Evolutionary conservation across 2,888 invertebrate species (phyloP).

Genomic region (Julus scanicus): DNA sequence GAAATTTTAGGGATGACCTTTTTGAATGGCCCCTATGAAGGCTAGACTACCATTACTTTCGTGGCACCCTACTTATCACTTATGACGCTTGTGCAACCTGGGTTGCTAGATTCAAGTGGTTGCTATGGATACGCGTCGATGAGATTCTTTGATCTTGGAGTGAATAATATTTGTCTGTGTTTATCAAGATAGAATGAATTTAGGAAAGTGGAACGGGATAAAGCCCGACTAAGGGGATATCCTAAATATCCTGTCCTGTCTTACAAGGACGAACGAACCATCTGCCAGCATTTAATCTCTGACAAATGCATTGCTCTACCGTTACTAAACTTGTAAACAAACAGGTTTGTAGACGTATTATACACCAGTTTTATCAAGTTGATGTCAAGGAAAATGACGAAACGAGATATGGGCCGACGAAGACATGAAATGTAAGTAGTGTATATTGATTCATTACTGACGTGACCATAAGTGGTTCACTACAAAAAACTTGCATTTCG

Average conservation of each 20-base stretch:
- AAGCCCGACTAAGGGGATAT: background rate
- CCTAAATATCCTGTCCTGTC: background rate
- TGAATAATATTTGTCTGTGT: background rate
- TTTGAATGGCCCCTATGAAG: too few relatives aligned
- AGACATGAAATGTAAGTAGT: constrained; percentile 10
- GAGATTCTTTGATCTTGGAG: background rate
- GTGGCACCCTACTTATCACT: background rate
- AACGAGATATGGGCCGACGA: constrained; percentile 12
- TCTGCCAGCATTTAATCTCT: background rate
- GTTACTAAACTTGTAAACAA: background rate
- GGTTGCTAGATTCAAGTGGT: background rate
- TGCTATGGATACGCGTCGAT: constrained; percentile 32
- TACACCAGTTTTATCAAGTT: background rate
- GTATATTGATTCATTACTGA: background rate
- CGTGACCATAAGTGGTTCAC: background rate
- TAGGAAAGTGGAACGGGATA: background rate
- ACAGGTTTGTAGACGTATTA: background rate
- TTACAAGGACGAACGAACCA: background rate
- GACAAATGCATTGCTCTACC: background rate
- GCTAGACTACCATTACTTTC: background rate
- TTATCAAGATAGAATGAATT: background rate
- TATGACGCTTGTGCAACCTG: background rate
- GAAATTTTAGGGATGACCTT: too few relatives aligned
- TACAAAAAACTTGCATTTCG: background rate
- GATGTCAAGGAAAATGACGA: constrained; percentile 37